phyloP scores from a whole-genome alignment of 1,140 invertebrate species.

The Hylaeus volcanicus region DNA sequence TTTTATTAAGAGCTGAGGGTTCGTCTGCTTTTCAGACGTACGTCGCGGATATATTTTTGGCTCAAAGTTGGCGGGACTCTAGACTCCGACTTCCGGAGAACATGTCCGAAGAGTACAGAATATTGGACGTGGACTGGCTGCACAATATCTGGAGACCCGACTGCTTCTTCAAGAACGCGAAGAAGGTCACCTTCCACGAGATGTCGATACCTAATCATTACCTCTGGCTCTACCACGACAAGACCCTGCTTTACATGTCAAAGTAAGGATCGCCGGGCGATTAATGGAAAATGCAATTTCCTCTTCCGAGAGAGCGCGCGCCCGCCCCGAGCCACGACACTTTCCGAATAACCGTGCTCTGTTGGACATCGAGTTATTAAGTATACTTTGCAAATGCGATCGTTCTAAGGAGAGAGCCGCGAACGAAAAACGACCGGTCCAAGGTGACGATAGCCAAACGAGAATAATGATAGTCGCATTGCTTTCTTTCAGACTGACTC shows the following conservation, averaged over 20 bases:
- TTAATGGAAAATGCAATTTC: neutral
- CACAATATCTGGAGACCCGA: conserved; percentile 95
- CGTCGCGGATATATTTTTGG: conserved; percentile 94
- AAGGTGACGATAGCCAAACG: no score
- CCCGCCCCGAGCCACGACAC: no score
- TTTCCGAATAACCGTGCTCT: no score
- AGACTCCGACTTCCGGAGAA: conserved; percentile 92
- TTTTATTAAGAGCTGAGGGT: no score
- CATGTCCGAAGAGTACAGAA: conserved; percentile 95
- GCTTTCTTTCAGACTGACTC: conserved; percentile 86
- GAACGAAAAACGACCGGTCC: no score
- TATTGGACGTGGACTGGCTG: conserved; percentile 94
- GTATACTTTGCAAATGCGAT: no score
- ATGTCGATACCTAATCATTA: conserved; percentile 98
- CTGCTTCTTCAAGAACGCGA: conserved; percentile 96
- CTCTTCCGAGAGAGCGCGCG: no score
- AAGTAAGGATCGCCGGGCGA: conserved; percentile 84
- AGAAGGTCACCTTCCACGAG: conserved; percentile 95
- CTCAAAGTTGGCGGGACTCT: conserved; percentile 94
- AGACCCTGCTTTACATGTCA: conserved; percentile 94
- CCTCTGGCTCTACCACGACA: conserved; percentile 94
- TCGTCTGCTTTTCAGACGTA: conserved; percentile 85
- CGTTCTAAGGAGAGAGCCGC: no score
- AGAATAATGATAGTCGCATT: neutral
- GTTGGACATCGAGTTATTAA: no score